Conservation (phyloP, 2,797 vertebrate genomes). For the Microctenopoma lineatum region DNA sequence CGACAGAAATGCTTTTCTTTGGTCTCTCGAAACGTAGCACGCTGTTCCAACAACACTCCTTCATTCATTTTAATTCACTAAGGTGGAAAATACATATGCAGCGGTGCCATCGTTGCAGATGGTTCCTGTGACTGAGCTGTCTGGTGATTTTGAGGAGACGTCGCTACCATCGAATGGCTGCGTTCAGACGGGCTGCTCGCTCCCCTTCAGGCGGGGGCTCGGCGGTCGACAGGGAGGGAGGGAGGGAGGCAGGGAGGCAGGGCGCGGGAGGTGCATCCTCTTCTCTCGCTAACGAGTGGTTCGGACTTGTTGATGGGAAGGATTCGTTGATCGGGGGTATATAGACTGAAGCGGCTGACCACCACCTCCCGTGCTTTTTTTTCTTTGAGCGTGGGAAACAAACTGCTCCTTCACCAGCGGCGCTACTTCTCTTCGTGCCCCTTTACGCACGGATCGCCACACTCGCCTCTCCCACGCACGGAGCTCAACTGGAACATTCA, state of each 20-base stretch:
- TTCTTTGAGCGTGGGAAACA: constrained; percentile 51
- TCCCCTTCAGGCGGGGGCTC: constrained; percentile 56
- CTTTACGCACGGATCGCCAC: constrained; percentile 49
- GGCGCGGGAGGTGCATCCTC: constrained; percentile 37
- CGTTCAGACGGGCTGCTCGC: constrained; percentile 35
- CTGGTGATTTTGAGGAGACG: not conserved
- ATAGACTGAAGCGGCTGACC: constrained; percentile 47
- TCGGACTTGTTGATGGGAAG: constrained; percentile 83
- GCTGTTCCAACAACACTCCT: not conserved
- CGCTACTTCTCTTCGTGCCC: constrained; percentile 1
- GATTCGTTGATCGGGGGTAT: constrained; percentile 62
- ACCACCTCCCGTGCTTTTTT: constrained; percentile 41
- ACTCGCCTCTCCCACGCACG: constrained; percentile 22
- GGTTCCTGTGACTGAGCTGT: not conserved
- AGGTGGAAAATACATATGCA: not conserved
- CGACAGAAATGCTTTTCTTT: not conserved
- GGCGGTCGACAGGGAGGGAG: constrained; percentile 40
- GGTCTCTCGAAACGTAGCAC: not conserved
- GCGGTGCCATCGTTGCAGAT: not conserved
- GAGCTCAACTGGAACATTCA: constrained; percentile 24
- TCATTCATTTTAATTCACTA: not conserved
- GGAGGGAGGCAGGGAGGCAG: not conserved
- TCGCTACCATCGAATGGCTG: constrained; percentile 16
- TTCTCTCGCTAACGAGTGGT: constrained; percentile 62
- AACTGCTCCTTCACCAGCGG: constrained; percentile 19